Evolutionary conservation across 2,888 invertebrate genomes (phyloP), one percentile per base, ranked within the genome.

Genomic region (Chydorus sphaericus): DNA sequence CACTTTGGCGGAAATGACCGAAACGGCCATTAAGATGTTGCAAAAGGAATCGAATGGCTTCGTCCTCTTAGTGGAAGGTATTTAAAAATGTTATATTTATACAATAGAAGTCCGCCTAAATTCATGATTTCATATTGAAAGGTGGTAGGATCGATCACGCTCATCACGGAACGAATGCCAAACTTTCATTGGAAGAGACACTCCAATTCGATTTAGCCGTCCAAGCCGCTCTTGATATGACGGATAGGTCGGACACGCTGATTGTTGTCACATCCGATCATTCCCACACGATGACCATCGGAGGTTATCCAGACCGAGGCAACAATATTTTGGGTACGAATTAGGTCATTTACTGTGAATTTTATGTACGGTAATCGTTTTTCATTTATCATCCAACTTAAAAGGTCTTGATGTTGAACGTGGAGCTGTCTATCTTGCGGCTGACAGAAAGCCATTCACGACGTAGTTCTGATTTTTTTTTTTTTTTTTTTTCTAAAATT

Each of bases 181-280:
- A 74, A 36, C 73, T 77, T 33, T 85, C 91, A 0, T 67, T 91
- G 0, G 81, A 83, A 62, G 91, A 91, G 67, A 83, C 86, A 0
- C 73, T 85, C 0, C 83, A 85, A 65, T 80, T 87, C 65, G 77
- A 82, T 31, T 76, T 81, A 61, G 83, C 90, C 1, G 74, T 85
- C 14, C 65, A 75, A 59, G 71, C 70, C 62, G 82, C 86, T 0
- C 66, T 72, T 54, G 66, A 74, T 2, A 63, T 83, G 60, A 81
- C 82, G 1, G 71, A 71, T 54, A 69, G 71, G 16, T 69, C 78
- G 44, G 85, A 90, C 28, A 90, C 90, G 0, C 69, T 91, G 3
- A 80, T 88, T 26, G 78, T 90, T 0, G 87, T 85, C 14, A 84
- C 80, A 0, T 74, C 86, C 0, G 86, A 87, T 68, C 87, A 87